Evolutionary conservation across 2,888 invertebrate species (phyloP).

Genomic region (Drosophila stalkeri): DNA sequence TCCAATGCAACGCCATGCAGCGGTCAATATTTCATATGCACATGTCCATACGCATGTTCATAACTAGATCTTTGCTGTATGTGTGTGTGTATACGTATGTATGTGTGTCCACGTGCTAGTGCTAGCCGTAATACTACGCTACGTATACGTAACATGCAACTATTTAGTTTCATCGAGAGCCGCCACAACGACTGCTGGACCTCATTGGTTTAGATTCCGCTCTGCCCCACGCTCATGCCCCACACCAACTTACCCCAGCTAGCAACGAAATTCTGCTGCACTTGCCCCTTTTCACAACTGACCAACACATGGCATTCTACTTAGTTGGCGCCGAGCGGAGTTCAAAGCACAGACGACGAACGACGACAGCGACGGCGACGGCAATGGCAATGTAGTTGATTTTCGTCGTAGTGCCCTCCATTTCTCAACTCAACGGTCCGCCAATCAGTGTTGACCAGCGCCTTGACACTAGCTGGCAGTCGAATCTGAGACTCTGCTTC

Average conservation of each 20-base stretch:
- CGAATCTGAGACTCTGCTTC: conserved; percentile 12
- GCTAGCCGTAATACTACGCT: conserved; percentile 55
- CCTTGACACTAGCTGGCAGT: conserved; percentile 25
- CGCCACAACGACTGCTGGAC: conserved; percentile 39
- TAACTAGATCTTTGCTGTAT: conserved; percentile 18
- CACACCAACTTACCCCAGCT: conserved; percentile 4
- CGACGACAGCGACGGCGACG: conserved; percentile 31
- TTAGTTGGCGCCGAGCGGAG: conserved; percentile 61
- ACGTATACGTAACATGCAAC: conserved; percentile 81
- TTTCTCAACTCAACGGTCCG: conserved; percentile 37
- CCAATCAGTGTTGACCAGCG: conserved; percentile 56
- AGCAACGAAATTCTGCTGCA: conserved; percentile 17
- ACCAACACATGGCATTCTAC: conserved; percentile 66
- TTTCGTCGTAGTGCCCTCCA: conserved; percentile 21
- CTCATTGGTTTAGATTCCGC: conserved; percentile 12
- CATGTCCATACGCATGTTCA: conserved; percentile 39
- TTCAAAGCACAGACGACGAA: conserved; percentile 61
- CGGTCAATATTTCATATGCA: conserved; percentile 75
- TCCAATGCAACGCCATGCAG: conserved; percentile 49
- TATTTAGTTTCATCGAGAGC: conserved; percentile 48
- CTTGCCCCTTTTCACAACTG: conserved; percentile 33
- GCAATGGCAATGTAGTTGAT: conserved; percentile 49
- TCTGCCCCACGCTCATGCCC: conserved; percentile 3
- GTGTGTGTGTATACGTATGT: conserved; percentile 4
- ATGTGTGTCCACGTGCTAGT: conserved; percentile 28